phyloP scores from a whole-genome alignment of 2,888 invertebrate genomes.

The Julus scanicus region DNA sequence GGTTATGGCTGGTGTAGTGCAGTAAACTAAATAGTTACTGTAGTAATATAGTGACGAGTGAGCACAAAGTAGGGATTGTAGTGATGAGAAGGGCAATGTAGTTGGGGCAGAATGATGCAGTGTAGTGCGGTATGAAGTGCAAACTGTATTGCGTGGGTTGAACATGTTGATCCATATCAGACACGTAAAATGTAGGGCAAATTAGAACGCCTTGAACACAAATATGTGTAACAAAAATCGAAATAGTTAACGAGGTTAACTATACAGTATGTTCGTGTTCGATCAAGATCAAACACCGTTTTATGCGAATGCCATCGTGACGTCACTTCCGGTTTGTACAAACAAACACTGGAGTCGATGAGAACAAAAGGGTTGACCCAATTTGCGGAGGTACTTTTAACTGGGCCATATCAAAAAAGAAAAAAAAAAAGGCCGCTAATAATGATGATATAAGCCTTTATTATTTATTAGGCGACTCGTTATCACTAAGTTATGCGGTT shows the following conservation, averaged over 20 bases:
- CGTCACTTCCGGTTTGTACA: not conserved
- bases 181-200: not conserved
- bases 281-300: not conserved
- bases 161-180: not conserved
- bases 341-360: not conserved
- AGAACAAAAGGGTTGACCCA: not conserved
- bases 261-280: not conserved
- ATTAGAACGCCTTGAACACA: not conserved
- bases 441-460: not conserved
- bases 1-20: too few relatives aligned
- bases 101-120: too few relatives aligned
- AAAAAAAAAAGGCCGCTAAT: not conserved
- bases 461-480: too few relatives aligned
- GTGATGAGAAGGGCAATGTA: too few relatives aligned
- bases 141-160: too few relatives aligned
- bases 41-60: too few relatives aligned
- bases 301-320: not conserved
- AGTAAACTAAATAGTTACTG: too few relatives aligned
- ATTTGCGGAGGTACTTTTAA: not conserved
- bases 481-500: not conserved
- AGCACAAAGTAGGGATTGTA: too few relatives aligned
- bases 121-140: too few relatives aligned
- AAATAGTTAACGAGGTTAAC: not conserved
- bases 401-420: not conserved
- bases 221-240: not conserved